Base-by-base conservation (phyloP, 2,113 vertebrate genomes). In the Rhineura floridana region DNA sequence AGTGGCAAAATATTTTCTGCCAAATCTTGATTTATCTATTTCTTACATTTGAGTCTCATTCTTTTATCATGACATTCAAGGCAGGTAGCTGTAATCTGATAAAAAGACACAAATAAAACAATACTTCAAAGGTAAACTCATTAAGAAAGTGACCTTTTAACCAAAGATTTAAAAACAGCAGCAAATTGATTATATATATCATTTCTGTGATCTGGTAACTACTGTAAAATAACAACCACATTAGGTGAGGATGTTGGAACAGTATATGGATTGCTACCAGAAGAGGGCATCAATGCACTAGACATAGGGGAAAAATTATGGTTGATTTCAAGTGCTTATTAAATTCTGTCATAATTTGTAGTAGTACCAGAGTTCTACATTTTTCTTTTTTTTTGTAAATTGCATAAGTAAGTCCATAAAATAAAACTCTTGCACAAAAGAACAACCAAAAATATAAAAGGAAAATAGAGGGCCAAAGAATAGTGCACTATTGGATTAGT, bases 221-320 rank as follows among this genome's bases (percentile, higher is more conserved):
- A 39, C 36, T 9, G 19, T 39, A 77, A 48, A 77, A 30, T 28
- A 78, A 33, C 28, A 28, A 50, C 28, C 42, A 30, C 30, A 78
- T 25, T 52, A 28, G 4, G 23, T 76, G 44, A 52, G 46, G 30
- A 30, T 78, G 30, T 36, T 36, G 48, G 67, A 52, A 44, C 67
- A 75, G 70, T 30, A 73, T 25, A 72, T 39, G 46, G 25, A 59
- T 42, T 59, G 1, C 70, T 0, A 73, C 1, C 62, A 81, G 75
- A 17, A 89, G 78, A 90, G 84, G 81, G 78, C 83, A 77, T 46
- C 30, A 55, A 5, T 62, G 73, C 17, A 88, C 50, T 10, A 48
- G 0, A 55, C 62, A 79, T 46, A 21, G 50, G 5, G 17, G 44
- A 6, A 52, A 80, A 6, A 1, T 13, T 19, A 39, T 72, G 30